Percentiles rank a stretch among this genome's conserved stretches.
Evolutionary conservation across 30 jellyfish, hydroid and myxozoan species (phyloP).

Genomic region (Sanderia malayensis): DNA sequence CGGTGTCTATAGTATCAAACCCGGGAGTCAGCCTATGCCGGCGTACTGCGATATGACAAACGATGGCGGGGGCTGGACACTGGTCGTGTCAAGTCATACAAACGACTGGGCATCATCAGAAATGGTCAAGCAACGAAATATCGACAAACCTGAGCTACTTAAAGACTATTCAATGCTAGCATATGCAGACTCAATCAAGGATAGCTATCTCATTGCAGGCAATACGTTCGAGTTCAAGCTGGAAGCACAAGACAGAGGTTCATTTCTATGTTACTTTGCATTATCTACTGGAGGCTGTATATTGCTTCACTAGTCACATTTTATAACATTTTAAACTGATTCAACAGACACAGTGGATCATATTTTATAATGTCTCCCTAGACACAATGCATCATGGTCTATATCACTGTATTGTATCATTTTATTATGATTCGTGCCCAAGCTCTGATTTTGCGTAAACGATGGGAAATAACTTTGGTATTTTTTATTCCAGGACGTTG

Average conservation of each 20-base stretch:
- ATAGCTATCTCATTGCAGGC: constrained; percentile 46
- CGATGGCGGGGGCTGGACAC: constrained; percentile 98
- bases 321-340: too few species aligned
- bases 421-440: too few species aligned
- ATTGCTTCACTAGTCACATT: too few species aligned
- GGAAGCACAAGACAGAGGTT: constrained; percentile 86
- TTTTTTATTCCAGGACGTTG: constrained; percentile 84
- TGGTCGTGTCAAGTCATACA: constrained; percentile 72
- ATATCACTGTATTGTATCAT: too few species aligned
- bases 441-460: too few species aligned
- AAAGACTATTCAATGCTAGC: constrained; percentile 81
- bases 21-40: constrained; percentile 31
- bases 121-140: constrained; percentile 55
- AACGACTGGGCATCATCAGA: constrained; percentile 69
- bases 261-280: too few species aligned
- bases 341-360: too few species aligned
- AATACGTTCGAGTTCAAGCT: constrained; percentile 57
- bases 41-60: constrained; percentile 92
- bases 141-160: constrained; percentile 43
- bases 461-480: too few species aligned
- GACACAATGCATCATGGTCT: too few species aligned
- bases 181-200: constrained; percentile 72
- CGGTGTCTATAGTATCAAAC: constrained; percentile 62
- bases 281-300: too few species aligned
- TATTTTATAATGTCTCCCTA: too few species aligned